Base-by-base conservation (phyloP, 2,888 invertebrate species). In the Sisyra nigra region DNA sequence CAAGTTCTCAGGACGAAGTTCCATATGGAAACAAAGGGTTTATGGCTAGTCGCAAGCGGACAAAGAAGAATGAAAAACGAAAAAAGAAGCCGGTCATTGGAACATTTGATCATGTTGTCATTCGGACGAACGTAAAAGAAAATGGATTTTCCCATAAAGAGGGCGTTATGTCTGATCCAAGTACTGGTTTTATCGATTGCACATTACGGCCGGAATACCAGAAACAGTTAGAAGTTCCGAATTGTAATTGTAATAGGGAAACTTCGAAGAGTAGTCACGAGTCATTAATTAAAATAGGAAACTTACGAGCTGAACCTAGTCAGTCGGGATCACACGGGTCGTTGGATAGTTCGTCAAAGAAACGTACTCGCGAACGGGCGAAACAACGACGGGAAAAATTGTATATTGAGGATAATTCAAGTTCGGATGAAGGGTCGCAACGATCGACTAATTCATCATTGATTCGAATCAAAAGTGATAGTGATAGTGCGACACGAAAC, bases 371-470 rank as follows among this genome's bases (percentile, higher is more conserved):
- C 56, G 73, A 70, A 32, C 63, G 71, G 45, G 60, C 75, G 48
- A 80, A 79, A 62, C 77, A 78, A 2, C 61, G 80, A 50, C 65
- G 79, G 51, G 75, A 76, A 48, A 60, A 63, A 24, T 53, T 75
- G 53, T 67, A 66, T 53, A 71, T 68, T 38, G 73, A 75, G 30
- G 10, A 37, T 19, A 7, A 37, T 6, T 74, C 75, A n/a, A 80
- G 80, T 53, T 78, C 78, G 35, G 80, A 80, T 45, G 81, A 81
- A 53, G 78, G 78, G 46, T 80, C 79, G 13, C 63, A 77, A 42
- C 72, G 72, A 50, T 82, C 81, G 18, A 70, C 68, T 50, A 76
- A 73, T 14, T 74, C 73, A 17, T 76, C 80, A 1, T 72, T 80
- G 54, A 65, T 76, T 40, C 68, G 72, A 53, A 75, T 78, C 55